phyloP scores from a whole-genome alignment of 2,888 invertebrate species.

The Drosophila lacicola region DNA sequence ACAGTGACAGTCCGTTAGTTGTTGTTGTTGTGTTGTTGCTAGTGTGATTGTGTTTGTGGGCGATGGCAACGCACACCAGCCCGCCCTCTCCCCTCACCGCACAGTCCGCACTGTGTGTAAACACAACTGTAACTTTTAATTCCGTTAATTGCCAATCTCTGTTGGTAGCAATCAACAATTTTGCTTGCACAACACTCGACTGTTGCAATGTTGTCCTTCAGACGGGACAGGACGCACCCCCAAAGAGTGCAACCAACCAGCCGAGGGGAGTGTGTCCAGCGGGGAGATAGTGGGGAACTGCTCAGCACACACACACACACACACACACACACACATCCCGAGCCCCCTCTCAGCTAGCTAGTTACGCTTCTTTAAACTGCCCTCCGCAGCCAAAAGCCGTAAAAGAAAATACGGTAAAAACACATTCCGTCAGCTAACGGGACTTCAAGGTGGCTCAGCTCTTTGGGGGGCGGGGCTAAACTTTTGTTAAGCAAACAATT shows the following conservation, averaged over 20 bases:
- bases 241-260: slow-evolving; percentile 45
- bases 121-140: slow-evolving; percentile 84
- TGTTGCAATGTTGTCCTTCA: slow-evolving; percentile 77
- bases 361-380: slow-evolving; percentile 76
- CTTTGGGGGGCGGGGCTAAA: slow-evolving; percentile 63
- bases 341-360: slow-evolving; percentile 30
- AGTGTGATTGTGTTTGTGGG: slow-evolving; percentile 40
- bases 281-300: background rate
- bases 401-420: slow-evolving; percentile 69
- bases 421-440: slow-evolving; percentile 21
- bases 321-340: background rate
- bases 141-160: slow-evolving; percentile 85
- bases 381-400: slow-evolving; percentile 53
- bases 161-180: slow-evolving; percentile 83
- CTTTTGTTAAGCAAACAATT: slow-evolving; percentile 83
- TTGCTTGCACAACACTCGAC: slow-evolving; percentile 83
- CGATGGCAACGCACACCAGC: background rate
- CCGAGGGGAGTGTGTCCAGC: background rate
- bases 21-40: slow-evolving; percentile 44
- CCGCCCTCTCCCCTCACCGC: background rate
- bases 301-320: slow-evolving; percentile 1
- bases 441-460: slow-evolving; percentile 28
- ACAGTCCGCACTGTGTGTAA: slow-evolving; percentile 50
- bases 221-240: slow-evolving; percentile 60
- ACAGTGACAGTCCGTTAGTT: slow-evolving; percentile 34